phyloP scores from a whole-genome alignment of 2,797 vertebrate genomes.

The Eulemur coronatus region DNA sequence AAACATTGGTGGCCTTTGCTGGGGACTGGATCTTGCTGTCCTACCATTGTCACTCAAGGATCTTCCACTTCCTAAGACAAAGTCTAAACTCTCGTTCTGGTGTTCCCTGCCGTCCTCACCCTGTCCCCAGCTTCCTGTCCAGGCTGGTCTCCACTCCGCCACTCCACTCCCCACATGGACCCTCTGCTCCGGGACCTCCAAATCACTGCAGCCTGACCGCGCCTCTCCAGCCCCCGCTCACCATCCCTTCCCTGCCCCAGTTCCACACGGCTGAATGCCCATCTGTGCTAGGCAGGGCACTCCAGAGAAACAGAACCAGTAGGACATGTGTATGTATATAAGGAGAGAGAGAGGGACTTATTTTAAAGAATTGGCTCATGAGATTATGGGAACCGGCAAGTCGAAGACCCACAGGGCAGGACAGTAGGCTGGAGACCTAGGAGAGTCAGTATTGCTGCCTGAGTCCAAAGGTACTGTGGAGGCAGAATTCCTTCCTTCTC shows the following conservation, averaged over 20 bases:
- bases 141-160: too few relatives aligned
- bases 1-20: not conserved
- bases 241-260: not conserved
- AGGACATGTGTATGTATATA: not conserved
- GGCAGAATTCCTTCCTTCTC: not conserved
- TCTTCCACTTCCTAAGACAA: not conserved
- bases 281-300: not conserved
- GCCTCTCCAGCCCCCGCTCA: not conserved
- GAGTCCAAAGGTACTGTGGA: not conserved
- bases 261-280: not conserved
- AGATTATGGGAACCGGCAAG: not conserved
- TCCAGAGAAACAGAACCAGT: not conserved
- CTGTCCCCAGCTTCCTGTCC: not conserved
- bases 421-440: not conserved
- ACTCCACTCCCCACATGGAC: not conserved
- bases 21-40: not conserved
- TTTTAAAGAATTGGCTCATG: not conserved
- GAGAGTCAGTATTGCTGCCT: not conserved
- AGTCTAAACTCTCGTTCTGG: not conserved
- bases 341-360: not conserved
- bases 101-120: not conserved
- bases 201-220: not conserved
- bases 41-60: not conserved
- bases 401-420: not conserved
- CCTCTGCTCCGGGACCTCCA: not conserved